Conservation (phyloP, 2,113 vertebrate genomes). For the Microcebus griseorufus region DNA sequence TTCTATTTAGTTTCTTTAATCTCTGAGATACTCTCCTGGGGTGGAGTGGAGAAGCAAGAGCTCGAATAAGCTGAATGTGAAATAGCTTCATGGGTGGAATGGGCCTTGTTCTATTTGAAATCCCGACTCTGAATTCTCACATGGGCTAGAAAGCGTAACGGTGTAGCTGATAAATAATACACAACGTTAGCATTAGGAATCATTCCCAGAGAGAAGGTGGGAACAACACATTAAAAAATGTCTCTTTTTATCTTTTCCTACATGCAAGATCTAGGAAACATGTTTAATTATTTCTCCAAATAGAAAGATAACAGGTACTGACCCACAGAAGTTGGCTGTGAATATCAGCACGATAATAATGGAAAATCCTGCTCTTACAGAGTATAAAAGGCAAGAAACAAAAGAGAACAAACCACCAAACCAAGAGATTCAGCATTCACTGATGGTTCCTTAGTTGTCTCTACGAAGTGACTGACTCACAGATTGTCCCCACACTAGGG, state of each 20-base stretch:
- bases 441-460: background rate
- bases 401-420: background rate
- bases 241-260: background rate
- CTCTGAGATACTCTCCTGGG: background rate
- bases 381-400: background rate
- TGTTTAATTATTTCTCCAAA: background rate
- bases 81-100: background rate
- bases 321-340: background rate
- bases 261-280: background rate
- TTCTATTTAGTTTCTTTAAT: constrained; percentile 20
- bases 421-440: background rate
- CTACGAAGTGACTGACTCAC: background rate
- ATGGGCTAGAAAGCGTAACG: background rate
- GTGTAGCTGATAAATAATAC: background rate
- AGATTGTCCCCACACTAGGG: background rate
- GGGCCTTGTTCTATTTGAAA: background rate
- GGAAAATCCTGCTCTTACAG: background rate
- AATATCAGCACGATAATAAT: background rate
- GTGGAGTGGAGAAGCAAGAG: background rate
- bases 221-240: background rate
- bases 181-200: background rate
- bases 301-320: background rate
- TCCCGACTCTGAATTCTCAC: constrained; percentile 28
- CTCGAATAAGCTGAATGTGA: background rate
- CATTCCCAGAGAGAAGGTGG: background rate